A percentile compares a stretch with the other conserved stretches of the same genome.
Evolutionary conservation across 2,797 vertebrate genomes (phyloP).

Genomic region (Pangasius macronema): DNA sequence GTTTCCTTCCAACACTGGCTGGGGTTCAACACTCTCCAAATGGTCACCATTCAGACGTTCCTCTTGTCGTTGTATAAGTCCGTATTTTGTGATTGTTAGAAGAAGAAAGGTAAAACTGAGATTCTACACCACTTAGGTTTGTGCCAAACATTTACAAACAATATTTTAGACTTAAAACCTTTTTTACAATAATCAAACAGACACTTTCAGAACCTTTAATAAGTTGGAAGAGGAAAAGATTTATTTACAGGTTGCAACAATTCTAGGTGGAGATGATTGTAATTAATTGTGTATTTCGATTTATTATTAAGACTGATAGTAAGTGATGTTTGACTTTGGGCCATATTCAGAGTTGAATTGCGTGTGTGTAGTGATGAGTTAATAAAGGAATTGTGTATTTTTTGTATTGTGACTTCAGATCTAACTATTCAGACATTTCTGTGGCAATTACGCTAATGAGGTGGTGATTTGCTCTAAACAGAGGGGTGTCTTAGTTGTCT

Average conservation of each 20-base stretch:
- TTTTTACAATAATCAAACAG: background rate
- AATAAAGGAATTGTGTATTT: background rate
- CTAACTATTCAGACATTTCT: background rate
- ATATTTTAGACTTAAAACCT: background rate
- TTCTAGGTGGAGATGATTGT: background rate
- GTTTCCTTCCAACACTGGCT: conserved; percentile 93
- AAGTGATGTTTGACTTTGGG: background rate
- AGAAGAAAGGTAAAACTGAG: no score
- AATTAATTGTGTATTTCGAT: background rate
- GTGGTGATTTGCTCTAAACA: background rate
- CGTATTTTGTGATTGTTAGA: no score
- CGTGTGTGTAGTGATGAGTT: background rate
- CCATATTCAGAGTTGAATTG: background rate
- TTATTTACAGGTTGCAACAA: background rate
- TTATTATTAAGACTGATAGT: background rate
- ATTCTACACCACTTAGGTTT: background rate
- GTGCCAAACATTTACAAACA: background rate
- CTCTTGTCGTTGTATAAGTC: no score
- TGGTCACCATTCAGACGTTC: no score
- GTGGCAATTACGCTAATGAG: background rate
- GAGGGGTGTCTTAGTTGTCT: background rate
- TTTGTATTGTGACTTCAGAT: background rate
- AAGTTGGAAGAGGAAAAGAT: background rate
- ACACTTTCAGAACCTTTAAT: background rate
- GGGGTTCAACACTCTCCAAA: conserved; percentile 97